Evolutionary conservation across 1,140 invertebrate genomes (phyloP).

Genomic region (Drosophila pachea): DNA sequence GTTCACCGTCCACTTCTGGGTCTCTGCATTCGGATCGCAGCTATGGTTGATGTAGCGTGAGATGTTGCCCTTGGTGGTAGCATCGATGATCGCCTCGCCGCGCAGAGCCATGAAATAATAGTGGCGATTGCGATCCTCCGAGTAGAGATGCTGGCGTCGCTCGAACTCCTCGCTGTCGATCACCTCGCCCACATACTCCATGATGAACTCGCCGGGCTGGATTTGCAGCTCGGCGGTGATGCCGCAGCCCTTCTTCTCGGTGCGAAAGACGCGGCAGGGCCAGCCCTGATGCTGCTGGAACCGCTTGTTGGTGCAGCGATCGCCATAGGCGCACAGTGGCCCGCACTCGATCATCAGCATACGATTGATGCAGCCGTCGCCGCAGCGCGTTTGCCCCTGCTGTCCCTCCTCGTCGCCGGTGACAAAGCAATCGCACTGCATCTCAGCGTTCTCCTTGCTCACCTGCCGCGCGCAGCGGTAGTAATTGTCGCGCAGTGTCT

Average conservation of each 20-base stretch:
- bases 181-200: constrained; percentile 99
- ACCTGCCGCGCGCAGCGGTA: constrained; percentile 89
- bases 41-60: constrained; percentile 99
- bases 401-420: constrained; percentile 83
- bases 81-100: constrained; percentile 97
- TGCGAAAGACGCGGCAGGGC: constrained; percentile 92
- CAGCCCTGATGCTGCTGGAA: constrained; percentile 94
- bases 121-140: constrained; percentile 93
- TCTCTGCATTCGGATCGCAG: constrained; percentile 98
- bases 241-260: constrained; percentile 96
- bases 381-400: constrained; percentile 91
- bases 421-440: constrained; percentile 94
- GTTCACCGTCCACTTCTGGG: constrained; percentile 99
- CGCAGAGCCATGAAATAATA: constrained; percentile 99
- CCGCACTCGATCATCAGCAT: constrained; percentile 99
- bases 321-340: constrained; percentile 90
- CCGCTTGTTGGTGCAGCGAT: constrained; percentile 95
- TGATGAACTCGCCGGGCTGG: constrained; percentile 93
- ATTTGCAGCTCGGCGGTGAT: constrained; percentile 89
- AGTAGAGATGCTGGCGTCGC: constrained; percentile 92
- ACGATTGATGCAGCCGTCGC: constrained; percentile 97
- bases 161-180: constrained; percentile 94
- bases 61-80: constrained; percentile 94
- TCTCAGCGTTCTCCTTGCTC: constrained; percentile 93
- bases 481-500: constrained; percentile 90